Evolutionary conservation across 2,797 vertebrate species (phyloP).

Genomic region (Remorina albescens): DNA sequence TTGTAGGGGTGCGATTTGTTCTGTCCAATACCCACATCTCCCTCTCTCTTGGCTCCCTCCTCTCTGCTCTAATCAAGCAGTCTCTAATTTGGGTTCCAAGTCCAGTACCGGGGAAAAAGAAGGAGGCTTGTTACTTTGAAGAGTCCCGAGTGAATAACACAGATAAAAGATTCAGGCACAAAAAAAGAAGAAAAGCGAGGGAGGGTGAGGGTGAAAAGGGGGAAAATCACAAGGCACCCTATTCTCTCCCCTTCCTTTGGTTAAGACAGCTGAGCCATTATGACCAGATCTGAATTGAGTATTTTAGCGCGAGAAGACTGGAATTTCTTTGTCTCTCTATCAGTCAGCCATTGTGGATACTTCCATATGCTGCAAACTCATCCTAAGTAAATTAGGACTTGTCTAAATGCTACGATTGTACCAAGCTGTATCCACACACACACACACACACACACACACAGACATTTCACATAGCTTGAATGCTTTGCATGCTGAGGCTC

Average conservation of each 20-base stretch:
- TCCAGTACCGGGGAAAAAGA: slow-evolving; percentile 91
- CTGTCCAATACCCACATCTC: slow-evolving; percentile 89
- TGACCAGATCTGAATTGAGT: slow-evolving; percentile 94
- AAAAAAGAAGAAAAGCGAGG: slow-evolving; percentile 80
- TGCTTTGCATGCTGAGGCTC: slow-evolving; percentile 76
- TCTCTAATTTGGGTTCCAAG: slow-evolving; percentile 96
- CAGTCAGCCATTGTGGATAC: slow-evolving; percentile 91
- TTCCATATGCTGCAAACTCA: slow-evolving; percentile 89
- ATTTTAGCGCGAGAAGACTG: slow-evolving; percentile 90
- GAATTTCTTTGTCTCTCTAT: slow-evolving; percentile 94
- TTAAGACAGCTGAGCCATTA: slow-evolving; percentile 98
- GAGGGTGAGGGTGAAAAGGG: slow-evolving; percentile 78
- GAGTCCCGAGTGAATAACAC: slow-evolving; percentile 94
- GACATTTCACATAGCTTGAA: slow-evolving; percentile 82
- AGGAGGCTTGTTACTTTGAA: slow-evolving; percentile 96
- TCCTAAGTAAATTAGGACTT: slow-evolving; percentile 91
- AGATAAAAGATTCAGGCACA: slow-evolving; percentile 97
- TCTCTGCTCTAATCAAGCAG: slow-evolving; percentile 87
- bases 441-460: no score
- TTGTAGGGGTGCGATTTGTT: slow-evolving; percentile 92
- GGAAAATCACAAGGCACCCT: slow-evolving; percentile 95
- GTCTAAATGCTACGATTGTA: slow-evolving; percentile 91
- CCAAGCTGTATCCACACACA: slow-evolving; percentile 79
- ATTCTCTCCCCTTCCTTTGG: slow-evolving; percentile 96
- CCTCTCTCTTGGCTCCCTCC: slow-evolving; percentile 80